Evolutionary conservation across 2,888 invertebrate genomes (phyloP).

Genomic region (Drosophila quinaria): DNA sequence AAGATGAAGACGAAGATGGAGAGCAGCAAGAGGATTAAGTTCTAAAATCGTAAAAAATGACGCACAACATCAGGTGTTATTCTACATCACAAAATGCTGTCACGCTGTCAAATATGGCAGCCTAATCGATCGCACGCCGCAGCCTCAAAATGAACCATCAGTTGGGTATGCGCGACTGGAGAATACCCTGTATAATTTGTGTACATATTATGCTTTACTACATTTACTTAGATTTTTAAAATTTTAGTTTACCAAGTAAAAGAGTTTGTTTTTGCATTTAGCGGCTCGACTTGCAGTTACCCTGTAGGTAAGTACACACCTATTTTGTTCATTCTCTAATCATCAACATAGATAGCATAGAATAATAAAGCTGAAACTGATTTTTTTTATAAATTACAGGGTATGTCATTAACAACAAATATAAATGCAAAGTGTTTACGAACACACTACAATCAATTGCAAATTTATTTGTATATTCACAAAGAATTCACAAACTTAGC

Average conservation of each 20-base stretch:
- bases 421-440: not conserved
- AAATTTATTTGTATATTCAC: too few species aligned
- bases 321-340: not conserved
- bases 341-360: too few species aligned
- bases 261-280: not conserved
- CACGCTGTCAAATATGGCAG: slow-evolving; percentile 57
- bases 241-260: not conserved
- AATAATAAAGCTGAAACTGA: not conserved
- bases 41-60: slow-evolving; percentile 34
- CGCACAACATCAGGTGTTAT: slow-evolving; percentile 40
- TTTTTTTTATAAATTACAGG: not conserved
- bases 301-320: not conserved
- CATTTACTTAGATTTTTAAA: not conserved
- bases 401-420: not conserved
- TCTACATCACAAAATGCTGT: slow-evolving; percentile 27
- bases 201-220: not conserved
- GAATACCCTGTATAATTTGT: not conserved
- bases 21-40: slow-evolving; percentile 33
- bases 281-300: not conserved
- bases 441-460: not conserved
- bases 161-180: not conserved
- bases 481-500: too few species aligned
- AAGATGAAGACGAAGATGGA: not conserved
- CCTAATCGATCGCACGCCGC: slow-evolving; percentile 41
- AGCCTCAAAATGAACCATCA: slow-evolving; percentile 27